Evolutionary conservation across 1,140 invertebrate genomes (phyloP).

Genomic region (Papilio polyxenes): DNA sequence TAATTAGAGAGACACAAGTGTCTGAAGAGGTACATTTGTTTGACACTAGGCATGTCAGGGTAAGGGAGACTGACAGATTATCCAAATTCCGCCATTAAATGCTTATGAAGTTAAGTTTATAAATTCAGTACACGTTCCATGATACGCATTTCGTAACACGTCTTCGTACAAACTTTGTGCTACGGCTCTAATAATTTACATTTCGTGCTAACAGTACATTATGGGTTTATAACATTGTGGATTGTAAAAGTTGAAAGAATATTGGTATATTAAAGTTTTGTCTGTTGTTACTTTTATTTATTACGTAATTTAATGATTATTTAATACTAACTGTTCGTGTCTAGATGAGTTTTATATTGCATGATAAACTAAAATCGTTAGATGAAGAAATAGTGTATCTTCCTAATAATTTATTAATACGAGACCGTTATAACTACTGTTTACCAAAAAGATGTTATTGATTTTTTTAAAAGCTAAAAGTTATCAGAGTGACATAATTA

Average conservation of each 20-base stretch:
- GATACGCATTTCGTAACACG: slow-evolving; percentile 44
- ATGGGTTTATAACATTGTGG: slow-evolving; percentile 11
- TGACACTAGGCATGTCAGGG: slow-evolving; percentile 47
- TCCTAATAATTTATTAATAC: background rate
- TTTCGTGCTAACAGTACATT: slow-evolving; percentile 34
- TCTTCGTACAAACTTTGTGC: slow-evolving; percentile 43
- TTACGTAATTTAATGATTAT: background rate
- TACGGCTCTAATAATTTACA: slow-evolving; percentile 7
- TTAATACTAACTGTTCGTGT: background rate
- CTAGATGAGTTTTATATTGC: background rate
- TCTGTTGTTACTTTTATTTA: background rate
- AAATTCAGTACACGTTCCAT: slow-evolving; percentile 39
- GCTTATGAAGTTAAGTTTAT: slow-evolving; percentile 59
- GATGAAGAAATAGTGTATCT: background rate
- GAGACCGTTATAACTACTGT: background rate
- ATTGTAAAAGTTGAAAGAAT: slow-evolving; percentile 22
- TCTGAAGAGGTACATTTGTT: slow-evolving; percentile 46
- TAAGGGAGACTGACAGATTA: slow-evolving; percentile 61
- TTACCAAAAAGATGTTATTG: too few species aligned
- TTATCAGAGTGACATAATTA: too few species aligned
- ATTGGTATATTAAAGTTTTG: slow-evolving; percentile 23
- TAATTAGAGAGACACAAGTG: slow-evolving; percentile 49
- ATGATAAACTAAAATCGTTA: background rate
- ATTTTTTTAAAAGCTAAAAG: too few species aligned
- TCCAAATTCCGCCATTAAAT: slow-evolving; percentile 54